Percentiles rank a stretch among this genome's conserved stretches.
phyloP scores from a whole-genome alignment of 2,888 invertebrate species.

The Acronicta aceris region DNA sequence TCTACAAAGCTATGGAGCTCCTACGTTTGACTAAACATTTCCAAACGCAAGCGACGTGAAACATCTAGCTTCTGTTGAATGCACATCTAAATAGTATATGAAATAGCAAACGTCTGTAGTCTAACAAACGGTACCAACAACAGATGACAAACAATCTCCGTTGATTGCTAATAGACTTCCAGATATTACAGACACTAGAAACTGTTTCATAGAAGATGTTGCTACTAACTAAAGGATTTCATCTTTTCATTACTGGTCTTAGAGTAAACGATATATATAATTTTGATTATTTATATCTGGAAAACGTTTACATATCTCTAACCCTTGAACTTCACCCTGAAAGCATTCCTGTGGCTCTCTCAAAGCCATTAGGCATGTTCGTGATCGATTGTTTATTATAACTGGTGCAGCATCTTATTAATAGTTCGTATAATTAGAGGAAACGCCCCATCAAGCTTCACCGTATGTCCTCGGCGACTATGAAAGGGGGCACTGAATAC shows the following conservation, averaged over 20 bases:
- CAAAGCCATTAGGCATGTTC: slow-evolving; percentile 71
- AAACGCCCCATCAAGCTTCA: slow-evolving; percentile 83
- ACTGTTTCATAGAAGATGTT: slow-evolving; percentile 49
- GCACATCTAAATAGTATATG: slow-evolving; percentile 36
- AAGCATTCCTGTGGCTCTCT: slow-evolving; percentile 62
- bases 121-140: slow-evolving; percentile 58
- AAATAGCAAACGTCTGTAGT: slow-evolving; percentile 29
- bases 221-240: too few species aligned
- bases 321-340: slow-evolving; percentile 56
- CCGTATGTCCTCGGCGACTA: slow-evolving; percentile 71
- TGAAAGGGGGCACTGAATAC: slow-evolving; percentile 80
- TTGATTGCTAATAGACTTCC: slow-evolving; percentile 62
- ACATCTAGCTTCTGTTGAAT: slow-evolving; percentile 43
- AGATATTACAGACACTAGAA: slow-evolving; percentile 61
- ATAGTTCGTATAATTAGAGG: slow-evolving; percentile 88
- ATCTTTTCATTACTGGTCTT: neutral
- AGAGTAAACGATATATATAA: slow-evolving; percentile 21
- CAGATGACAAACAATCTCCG: slow-evolving; percentile 51
- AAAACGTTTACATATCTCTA: slow-evolving; percentile 22
- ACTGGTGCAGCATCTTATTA: slow-evolving; percentile 77
- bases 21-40: slow-evolving; percentile 41
- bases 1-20: slow-evolving; percentile 12
- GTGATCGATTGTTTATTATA: slow-evolving; percentile 78
- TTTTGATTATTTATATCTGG: slow-evolving; percentile 12
- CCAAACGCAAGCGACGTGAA: slow-evolving; percentile 39